Percentiles rank a stretch among this genome's conserved stretches.
phyloP scores from a whole-genome alignment of 1,140 invertebrate genomes.

The Argopecten irradians region DNA sequence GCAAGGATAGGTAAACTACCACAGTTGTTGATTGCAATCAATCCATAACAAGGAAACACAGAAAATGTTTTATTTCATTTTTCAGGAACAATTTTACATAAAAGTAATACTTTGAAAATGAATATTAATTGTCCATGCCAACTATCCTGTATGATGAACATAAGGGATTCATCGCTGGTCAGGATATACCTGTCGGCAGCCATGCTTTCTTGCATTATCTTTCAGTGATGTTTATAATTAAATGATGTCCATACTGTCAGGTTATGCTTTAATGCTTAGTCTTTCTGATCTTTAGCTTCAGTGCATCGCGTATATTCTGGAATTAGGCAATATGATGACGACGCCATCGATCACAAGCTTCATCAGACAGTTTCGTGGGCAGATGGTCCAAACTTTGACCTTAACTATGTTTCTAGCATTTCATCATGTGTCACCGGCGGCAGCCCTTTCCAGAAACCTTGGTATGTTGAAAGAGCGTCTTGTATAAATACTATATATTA shows the following conservation, averaged over 20 bases:
- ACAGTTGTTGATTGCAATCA: too few species aligned
- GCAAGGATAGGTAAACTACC: too few species aligned
- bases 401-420: constrained; percentile 1
- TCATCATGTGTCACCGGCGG: constrained; percentile 4
- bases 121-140: too few species aligned
- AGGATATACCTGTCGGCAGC: not conserved
- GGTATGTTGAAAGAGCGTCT: not conserved
- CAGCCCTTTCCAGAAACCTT: not conserved
- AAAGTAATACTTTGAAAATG: too few species aligned
- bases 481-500: not conserved
- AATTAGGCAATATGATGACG: constrained; percentile 17
- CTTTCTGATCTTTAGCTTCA: constrained; percentile 16
- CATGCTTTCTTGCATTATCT: not conserved
- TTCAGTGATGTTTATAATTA: not conserved
- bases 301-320: not conserved
- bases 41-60: too few species aligned
- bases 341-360: not conserved
- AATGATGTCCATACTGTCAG: not conserved
- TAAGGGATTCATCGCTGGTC: not conserved
- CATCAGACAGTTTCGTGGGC: not conserved
- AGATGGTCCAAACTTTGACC: not conserved
- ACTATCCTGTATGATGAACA: too few species aligned
- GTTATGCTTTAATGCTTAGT: constrained; percentile 3
- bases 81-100: too few species aligned
- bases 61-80: too few species aligned